Base-by-base conservation (phyloP, 2,888 invertebrate species). In the Cephus pygmeus region DNA sequence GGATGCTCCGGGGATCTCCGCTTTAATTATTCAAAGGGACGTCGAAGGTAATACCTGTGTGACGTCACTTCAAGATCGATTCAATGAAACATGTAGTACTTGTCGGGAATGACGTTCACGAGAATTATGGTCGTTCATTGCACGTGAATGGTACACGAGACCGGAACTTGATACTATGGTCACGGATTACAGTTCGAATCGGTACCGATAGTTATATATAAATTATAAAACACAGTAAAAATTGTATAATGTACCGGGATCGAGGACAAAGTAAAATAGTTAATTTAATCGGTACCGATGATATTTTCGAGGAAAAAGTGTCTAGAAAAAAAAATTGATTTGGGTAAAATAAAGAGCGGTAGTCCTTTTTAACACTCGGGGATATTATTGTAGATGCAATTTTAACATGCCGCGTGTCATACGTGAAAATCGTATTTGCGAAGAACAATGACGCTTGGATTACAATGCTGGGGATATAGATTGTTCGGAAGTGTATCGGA, bases 401-500 rank as follows among this genome's bases (percentile, higher is more conserved):
- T 56, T 56, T 23, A 56, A 56, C 56, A 9, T 9, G 23, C 23
- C 69, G 69, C 73, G 71, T 76, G 82, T 81, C 79, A 79, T 81
- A 80, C 80, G 80, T 81, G 81, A 82, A 86, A 86, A 86, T 83
- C 80, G 84, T 86, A 84, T 87, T 87, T 86, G 83, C 83, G 80
- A 86, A 83, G 87, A 88, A 90, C 89, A 89, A 89, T 90, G 87
- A 85, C 85, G 81, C 82, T 83, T 81, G 87, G 88, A 87, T 89
- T 88, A 89, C 89, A 89, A 89, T 88, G 85, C 84, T 84, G 83
- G 83, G 85, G 86, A 88, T 89, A 90, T 85, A 87, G 88, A 89
- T 88, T 88, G 87, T 88, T 85, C 76, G 85, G 82, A 23, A 84
- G 81, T 85, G 83, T 87, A 87, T 88, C 86, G 87, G 86, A 85